Evolutionary conservation across 2,888 invertebrate species (phyloP).

Genomic region (Caenorhabditis virilis): DNA sequence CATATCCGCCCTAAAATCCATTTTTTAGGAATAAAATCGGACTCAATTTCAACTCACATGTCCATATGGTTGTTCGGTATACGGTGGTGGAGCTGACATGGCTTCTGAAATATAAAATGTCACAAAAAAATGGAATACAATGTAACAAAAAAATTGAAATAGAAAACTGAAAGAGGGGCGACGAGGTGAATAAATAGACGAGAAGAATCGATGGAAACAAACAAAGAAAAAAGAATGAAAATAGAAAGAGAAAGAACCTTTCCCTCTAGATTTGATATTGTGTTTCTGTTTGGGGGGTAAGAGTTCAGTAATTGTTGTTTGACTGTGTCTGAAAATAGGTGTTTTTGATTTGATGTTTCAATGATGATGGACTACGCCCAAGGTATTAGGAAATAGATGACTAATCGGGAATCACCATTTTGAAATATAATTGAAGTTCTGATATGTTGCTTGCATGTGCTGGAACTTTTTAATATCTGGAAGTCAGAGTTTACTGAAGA

Average conservation of each 20-base stretch:
- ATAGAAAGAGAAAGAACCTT: too few relatives aligned
- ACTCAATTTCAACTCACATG: conserved; percentile 18
- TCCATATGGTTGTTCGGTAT: conserved; percentile 35
- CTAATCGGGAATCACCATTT: too few relatives aligned
- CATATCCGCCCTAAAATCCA: conserved; percentile 26
- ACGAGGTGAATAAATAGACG: neutral
- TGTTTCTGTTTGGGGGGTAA: neutral
- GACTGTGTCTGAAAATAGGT: neutral
- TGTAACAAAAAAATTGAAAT: neutral
- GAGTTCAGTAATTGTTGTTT: neutral
- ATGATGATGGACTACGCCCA: too few relatives aligned
- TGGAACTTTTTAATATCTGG: neutral
- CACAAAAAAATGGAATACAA: conserved; percentile 10
- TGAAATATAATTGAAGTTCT: neutral
- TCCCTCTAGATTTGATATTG: neutral
- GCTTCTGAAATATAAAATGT: too few relatives aligned
- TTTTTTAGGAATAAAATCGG: neutral
- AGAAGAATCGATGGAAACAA: neutral
- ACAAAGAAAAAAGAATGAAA: too few relatives aligned
- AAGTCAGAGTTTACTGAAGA: neutral
- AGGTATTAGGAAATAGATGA: too few relatives aligned
- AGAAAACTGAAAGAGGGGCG: neutral
- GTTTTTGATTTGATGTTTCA: too few relatives aligned
- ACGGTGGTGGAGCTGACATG: conserved; percentile 39
- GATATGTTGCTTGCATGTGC: neutral